Evolutionary conservation across 2,797 vertebrate genomes (phyloP), one percentile per base, ranked within the genome.

Genomic region (Scomberomorus guttatus): DNA sequence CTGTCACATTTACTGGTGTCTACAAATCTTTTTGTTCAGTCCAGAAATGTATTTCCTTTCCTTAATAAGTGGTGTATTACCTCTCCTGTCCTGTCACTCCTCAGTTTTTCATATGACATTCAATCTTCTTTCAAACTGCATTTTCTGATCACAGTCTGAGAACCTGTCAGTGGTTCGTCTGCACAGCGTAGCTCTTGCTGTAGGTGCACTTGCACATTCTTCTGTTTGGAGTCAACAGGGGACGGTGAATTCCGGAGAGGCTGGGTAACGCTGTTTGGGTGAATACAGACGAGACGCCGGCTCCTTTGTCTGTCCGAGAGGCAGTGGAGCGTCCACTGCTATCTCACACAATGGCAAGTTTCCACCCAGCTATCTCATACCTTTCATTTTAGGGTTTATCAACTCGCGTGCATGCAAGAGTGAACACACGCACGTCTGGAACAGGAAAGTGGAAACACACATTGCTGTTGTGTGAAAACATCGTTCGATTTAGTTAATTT

Each of bases 361-460:
- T 88, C 86, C 85, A 80, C 80, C 77, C 89, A 27, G 83, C 88
- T 91, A 89, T 90, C 91, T 92, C 82, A 76, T 84, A 82, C 82
- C 87, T 92, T 92, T 91, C 89, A 90, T 92, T 93, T 91, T 84
- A 84, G 84, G 90, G 75, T 87, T 90, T 88, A 88, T 90, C 81
- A 91, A 90, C 89, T 91, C 52, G 65, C 77, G 29, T 82, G 89
- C 89, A 92, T 89, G 89, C 89, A 90, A 89, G 90, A 92, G 86
- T 4, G 66, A 86, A 39, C 91, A 87, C 91, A n/a, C 15, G 84
- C 84, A 88, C 71, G 44, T 7, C 32, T 78, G 76, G 63, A 80
- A 66, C 70, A 55, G 84, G 39, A 87, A 88, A 87, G 81, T 74
- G 76, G 81, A 90, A 85, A 84, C 46, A 62, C 63, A 51, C 73